Evolutionary conservation across 2,888 invertebrate genomes (phyloP).

Genomic region (Cistogaster globosa): DNA sequence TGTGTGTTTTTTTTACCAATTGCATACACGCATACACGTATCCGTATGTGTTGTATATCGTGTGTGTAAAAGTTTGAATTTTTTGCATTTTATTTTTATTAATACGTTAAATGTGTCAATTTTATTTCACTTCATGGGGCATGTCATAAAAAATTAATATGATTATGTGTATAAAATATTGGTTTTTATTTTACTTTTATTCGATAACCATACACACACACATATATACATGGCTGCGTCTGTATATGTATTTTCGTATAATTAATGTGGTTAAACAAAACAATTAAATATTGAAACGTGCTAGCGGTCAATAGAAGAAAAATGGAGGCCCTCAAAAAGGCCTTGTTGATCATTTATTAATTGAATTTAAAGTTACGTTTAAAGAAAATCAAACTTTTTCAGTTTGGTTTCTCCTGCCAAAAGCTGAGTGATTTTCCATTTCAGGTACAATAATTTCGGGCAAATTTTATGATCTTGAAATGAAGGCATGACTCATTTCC

Average conservation of each 20-base stretch:
- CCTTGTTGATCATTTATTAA: no score
- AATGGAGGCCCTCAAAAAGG: no score
- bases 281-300: conserved; percentile 43
- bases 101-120: conserved; percentile 68
- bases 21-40: neutral
- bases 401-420: no score
- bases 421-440: no score
- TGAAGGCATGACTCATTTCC: no score
- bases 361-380: no score
- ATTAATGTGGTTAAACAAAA: conserved; percentile 56
- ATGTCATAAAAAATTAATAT: conserved; percentile 55
- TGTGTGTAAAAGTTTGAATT: neutral
- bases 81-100: conserved; percentile 54
- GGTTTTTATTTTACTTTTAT: conserved; percentile 7
- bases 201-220: neutral
- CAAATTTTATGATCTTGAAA: no score
- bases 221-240: neutral
- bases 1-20: neutral
- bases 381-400: no score
- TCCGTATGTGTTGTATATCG: neutral
- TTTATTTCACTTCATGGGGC: conserved; percentile 56
- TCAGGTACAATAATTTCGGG: no score
- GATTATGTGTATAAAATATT: neutral
- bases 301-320: no score
- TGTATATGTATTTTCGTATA: conserved; percentile 16